phyloP scores from a whole-genome alignment of 2,797 vertebrate species.

The Poecilia wingei region DNA sequence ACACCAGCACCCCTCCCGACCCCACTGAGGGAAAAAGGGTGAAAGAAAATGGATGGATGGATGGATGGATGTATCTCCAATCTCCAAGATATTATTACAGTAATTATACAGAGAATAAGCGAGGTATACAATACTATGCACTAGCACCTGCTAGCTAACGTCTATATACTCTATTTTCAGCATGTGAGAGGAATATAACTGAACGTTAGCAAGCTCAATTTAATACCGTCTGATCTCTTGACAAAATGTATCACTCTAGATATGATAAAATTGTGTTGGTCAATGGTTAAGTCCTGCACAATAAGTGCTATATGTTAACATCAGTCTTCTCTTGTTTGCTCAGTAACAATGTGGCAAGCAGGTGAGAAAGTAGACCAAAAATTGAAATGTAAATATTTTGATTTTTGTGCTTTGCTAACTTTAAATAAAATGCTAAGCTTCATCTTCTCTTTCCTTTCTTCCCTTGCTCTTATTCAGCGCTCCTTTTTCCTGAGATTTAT shows the following conservation, averaged over 20 bases:
- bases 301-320: background rate
- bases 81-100: too few species aligned
- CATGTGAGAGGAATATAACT: background rate
- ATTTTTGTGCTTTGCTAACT: background rate
- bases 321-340: background rate
- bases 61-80: too few species aligned
- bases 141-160: background rate
- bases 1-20: too few species aligned
- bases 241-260: background rate
- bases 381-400: background rate
- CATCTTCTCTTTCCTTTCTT: slow-evolving; percentile 1
- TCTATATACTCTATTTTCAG: background rate
- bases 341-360: background rate
- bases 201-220: background rate
- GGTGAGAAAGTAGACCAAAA: background rate
- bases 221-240: background rate
- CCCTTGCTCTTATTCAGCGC: background rate
- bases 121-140: too few species aligned
- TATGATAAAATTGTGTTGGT: background rate
- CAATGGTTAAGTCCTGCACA: background rate
- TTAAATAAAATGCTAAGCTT: background rate
- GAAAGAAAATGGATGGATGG: too few species aligned
- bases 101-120: too few species aligned
- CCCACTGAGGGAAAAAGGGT: too few species aligned
- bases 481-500: background rate